phyloP scores from a whole-genome alignment of 2,113 vertebrate genomes.

The Scolopax mira region DNA sequence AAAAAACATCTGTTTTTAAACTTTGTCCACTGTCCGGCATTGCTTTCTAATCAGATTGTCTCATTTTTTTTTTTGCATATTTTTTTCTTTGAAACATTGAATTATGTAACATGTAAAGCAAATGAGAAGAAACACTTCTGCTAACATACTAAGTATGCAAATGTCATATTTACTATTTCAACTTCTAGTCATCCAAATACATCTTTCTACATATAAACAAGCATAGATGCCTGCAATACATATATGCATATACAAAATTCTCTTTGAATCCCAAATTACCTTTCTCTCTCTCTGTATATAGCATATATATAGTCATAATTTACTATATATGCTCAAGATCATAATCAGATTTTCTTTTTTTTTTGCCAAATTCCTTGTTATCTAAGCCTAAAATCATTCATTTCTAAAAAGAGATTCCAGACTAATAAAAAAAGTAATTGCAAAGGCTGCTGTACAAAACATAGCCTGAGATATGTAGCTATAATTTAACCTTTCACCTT shows the following conservation, averaged over 20 bases:
- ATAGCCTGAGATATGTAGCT: background rate
- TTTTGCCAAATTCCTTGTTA: background rate
- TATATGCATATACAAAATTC: background rate
- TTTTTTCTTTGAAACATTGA: background rate
- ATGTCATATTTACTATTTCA: background rate
- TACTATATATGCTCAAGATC: background rate
- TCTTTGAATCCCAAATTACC: background rate
- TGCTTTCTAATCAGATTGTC: background rate
- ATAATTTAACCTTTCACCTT: background rate
- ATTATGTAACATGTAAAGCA: background rate
- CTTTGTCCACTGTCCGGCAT: background rate
- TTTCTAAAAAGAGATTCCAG: background rate
- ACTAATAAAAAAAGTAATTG: background rate
- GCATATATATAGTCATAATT: background rate
- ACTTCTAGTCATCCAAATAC: background rate
- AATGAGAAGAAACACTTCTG: background rate
- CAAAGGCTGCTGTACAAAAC: background rate
- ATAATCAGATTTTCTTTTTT: background rate
- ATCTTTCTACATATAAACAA: background rate
- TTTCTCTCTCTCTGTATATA: background rate
- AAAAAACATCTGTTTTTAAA: background rate
- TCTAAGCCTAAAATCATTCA: background rate
- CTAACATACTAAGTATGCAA: background rate
- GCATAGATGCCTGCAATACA: background rate
- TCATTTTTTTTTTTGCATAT: rapidly evolving